Conservation (phyloP, 2,888 invertebrate genomes). For the Eupithecia centaureata region DNA sequence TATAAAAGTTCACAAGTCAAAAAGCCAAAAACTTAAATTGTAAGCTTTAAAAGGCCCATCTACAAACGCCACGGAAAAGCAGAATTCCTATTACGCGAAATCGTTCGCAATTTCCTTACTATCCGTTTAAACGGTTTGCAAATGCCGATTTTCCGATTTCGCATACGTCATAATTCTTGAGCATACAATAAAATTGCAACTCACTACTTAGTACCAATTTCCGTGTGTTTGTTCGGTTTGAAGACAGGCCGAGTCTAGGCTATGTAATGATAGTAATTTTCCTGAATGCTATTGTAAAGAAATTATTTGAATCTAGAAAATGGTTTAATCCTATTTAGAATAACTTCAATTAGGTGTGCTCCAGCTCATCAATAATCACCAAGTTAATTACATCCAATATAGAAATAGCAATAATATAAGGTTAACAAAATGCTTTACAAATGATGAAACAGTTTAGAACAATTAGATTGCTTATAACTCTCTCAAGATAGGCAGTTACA, state of each 20-base stretch:
- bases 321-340: background rate
- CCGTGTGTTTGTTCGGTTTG: slow-evolving; percentile 62
- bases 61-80: slow-evolving; percentile 40
- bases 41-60: slow-evolving; percentile 24
- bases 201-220: slow-evolving; percentile 71
- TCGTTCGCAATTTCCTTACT: slow-evolving; percentile 79
- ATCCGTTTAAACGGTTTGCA: slow-evolving; percentile 79
- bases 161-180: slow-evolving; percentile 82
- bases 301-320: slow-evolving; percentile 2
- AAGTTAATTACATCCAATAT: too few relatives aligned
- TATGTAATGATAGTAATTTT: slow-evolving; percentile 39
- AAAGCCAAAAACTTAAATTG: slow-evolving; percentile 5
- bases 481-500: too few relatives aligned
- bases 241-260: slow-evolving; percentile 44
- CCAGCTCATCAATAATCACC: too few relatives aligned
- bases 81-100: slow-evolving; percentile 76
- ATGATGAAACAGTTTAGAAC: too few relatives aligned
- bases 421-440: too few relatives aligned
- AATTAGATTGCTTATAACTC: too few relatives aligned
- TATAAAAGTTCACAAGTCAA: background rate
- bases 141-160: slow-evolving; percentile 80
- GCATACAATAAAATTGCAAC: slow-evolving; percentile 81
- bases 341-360: background rate
- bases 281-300: slow-evolving; percentile 23
- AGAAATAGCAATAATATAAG: too few relatives aligned